phyloP scores from a whole-genome alignment of 2,888 invertebrate genomes.

The Cenopis cana region DNA sequence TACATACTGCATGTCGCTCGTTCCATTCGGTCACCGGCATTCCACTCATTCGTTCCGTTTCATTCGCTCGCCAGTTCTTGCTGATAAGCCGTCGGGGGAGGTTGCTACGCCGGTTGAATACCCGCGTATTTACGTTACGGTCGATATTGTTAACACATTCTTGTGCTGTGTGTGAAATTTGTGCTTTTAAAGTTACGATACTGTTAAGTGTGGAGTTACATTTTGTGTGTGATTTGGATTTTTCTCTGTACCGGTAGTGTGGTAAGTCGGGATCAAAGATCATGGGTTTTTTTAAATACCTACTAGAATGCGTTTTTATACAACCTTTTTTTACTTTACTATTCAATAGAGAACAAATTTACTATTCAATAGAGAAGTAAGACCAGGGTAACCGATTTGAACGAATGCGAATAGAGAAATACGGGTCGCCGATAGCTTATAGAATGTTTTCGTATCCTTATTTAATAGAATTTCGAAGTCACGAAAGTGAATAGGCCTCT shows the following conservation, averaged over 20 bases:
- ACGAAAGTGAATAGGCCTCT: background rate
- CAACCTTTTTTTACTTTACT: background rate
- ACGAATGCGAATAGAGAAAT: background rate
- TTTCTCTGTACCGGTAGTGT: slow-evolving; percentile 68
- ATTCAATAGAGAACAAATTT: background rate
- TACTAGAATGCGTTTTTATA: background rate
- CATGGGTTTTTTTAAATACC: slow-evolving; percentile 27
- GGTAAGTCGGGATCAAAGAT: slow-evolving; percentile 66
- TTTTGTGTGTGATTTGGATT: slow-evolving; percentile 73
- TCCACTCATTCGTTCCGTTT: slow-evolving; percentile 63
- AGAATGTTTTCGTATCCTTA: background rate
- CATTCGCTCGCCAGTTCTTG: slow-evolving; percentile 67
- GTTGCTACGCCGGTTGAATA: slow-evolving; percentile 58
- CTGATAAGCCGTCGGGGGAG: slow-evolving; percentile 67
- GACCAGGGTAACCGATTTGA: background rate
- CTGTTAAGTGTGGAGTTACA: slow-evolving; percentile 67
- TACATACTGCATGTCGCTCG: slow-evolving; percentile 48
- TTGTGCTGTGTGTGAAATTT: slow-evolving; percentile 49
- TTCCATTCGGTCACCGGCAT: slow-evolving; percentile 52
- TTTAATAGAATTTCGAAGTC: background rate
- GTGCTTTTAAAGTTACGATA: slow-evolving; percentile 55
- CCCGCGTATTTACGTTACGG: slow-evolving; percentile 67
- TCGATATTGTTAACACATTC: slow-evolving; percentile 50
- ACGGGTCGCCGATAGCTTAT: background rate
- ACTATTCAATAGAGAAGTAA: background rate